Evolutionary conservation across 2,113 vertebrate species (phyloP).

Genomic region (Ivindomyrus marchei): DNA sequence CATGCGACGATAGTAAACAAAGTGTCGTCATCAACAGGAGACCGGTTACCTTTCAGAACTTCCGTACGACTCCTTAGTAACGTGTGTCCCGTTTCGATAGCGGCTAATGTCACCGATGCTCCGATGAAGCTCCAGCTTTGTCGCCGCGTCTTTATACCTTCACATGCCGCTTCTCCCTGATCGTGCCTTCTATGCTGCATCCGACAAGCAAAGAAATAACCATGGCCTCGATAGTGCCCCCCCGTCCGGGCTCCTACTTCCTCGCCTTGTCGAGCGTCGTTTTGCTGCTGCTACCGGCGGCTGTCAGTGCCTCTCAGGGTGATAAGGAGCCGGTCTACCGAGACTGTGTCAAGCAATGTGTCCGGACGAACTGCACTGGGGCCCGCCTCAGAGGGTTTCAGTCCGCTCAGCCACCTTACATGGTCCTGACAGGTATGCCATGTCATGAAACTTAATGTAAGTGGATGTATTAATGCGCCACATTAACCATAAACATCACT

Average conservation of each 20-base stretch:
- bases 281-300: constrained; percentile 42
- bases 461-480: neutral
- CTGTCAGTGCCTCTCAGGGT: constrained; percentile 69
- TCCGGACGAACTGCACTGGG: constrained; percentile 85
- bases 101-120: neutral
- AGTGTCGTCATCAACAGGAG: neutral
- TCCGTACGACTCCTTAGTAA: neutral
- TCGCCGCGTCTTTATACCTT: neutral
- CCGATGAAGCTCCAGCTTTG: neutral
- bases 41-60: neutral
- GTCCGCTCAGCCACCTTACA: constrained; percentile 83
- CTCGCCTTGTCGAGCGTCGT: constrained; percentile 47
- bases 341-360: constrained; percentile 79
- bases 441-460: neutral
- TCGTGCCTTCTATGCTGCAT: constrained; percentile 45
- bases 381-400: constrained; percentile 74
- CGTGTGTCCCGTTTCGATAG: neutral
- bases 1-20: neutral
- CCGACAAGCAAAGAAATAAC: constrained; percentile 27
- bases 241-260: constrained; percentile 46
- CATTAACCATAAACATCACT: neutral
- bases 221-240: constrained; percentile 41
- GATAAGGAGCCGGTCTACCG: constrained; percentile 91
- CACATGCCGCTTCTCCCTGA: constrained; percentile 23
- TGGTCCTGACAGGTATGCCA: constrained; percentile 71